Base-by-base conservation (phyloP, 2,888 invertebrate genomes). In the Amiota communis region DNA sequence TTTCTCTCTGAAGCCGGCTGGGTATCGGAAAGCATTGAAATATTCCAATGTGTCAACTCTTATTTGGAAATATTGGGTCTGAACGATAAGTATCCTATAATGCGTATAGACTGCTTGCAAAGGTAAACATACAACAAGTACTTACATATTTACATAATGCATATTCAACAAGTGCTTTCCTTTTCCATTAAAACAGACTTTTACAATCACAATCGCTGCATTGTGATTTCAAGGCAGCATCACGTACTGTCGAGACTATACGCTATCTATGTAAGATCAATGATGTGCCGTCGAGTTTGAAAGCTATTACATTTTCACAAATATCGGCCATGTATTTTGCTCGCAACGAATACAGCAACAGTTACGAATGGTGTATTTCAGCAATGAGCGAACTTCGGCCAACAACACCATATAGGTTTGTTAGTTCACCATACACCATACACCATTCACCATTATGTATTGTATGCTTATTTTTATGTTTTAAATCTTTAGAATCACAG, bases 1-100 rank as follows among this genome's bases (percentile, higher is more conserved):
- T 98, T 98, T 90, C 92, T 97, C 6, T 94, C 94, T 87, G 97
- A 97, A 87, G 95, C 96, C 0, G 97, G 97, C 0, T 97, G 96
- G 95, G 95, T 95, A 88, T 91, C 91, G 77, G 94, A 95, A 86
- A 94, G 95, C 76, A 93, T 95, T 85, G 91, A 92, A 63, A 93
- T 97, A 71, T 90, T 97, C 78, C 88, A 92, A 57, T 91, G 92
- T 11, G 95, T 95, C 81, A 92, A 94, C 76, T 90, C 92, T 77
- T 89, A 95, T 71, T 94, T 95, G 87, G 90, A 91, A 75, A 87
- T 88, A 10, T 91, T 92, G 79, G 91, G 91, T 20, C 90, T 91
- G 80, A 91, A 91, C 72, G 90, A 91, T 0, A 89, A 92, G 76
- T 91, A 92, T 81, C 92, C 93, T 88, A 91, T 93, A 74, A 92